These are phyloP conservation scores for Crocuta crocuta DNA, from an alignment of 2,113 vertebrate species.

Conservation along the genomic window DNA sequence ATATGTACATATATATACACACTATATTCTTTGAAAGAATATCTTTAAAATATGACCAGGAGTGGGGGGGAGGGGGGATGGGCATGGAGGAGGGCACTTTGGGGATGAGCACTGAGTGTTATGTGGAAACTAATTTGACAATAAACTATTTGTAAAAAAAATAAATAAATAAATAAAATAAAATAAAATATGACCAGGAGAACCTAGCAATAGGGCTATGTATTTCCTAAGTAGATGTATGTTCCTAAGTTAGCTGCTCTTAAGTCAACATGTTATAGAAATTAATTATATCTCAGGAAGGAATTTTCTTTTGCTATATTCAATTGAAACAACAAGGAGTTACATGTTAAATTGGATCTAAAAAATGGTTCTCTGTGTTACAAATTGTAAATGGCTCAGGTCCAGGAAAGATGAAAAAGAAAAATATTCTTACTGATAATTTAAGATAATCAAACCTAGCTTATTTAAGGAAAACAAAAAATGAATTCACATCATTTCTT, in stretches of 20 bases:
- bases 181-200: slow-evolving; percentile 4
- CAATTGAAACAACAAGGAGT: background rate
- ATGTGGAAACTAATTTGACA: no score
- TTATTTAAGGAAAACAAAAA: slow-evolving; percentile 48
- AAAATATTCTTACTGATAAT: background rate
- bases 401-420: slow-evolving; percentile 32
- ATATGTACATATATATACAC: no score
- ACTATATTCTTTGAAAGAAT: background rate
- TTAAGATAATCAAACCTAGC: background rate
- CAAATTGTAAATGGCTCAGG: slow-evolving; percentile 5
- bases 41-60: slow-evolving; percentile 8
- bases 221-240: background rate
- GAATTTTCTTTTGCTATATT: slow-evolving; percentile 52
- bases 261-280: slow-evolving; percentile 25
- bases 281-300: slow-evolving; percentile 45
- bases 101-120: no score
- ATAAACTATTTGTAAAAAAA: no score
- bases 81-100: no score
- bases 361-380: slow-evolving; percentile 8
- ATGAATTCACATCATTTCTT: background rate
- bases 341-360: slow-evolving; percentile 21
- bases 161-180: no score
- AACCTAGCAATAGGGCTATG: background rate
- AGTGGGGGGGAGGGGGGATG: no score
- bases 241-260: background rate